Percentiles rank a stretch among this genome's conserved stretches.
Evolutionary conservation across 2,888 invertebrate genomes (phyloP).

Genomic region (Lithophane semibrunnea): DNA sequence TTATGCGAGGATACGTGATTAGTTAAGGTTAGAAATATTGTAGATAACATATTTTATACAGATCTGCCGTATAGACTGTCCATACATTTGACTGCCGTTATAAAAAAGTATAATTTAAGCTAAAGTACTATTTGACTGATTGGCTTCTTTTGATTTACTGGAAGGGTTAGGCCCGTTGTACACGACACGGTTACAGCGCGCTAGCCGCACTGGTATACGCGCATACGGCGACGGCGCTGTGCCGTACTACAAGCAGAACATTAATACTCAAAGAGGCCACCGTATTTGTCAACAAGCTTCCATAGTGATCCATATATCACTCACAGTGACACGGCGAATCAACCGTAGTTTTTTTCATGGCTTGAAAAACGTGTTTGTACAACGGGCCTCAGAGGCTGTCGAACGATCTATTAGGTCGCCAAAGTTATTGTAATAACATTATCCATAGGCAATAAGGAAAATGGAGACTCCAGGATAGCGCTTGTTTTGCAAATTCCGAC

Average conservation of each 20-base stretch:
- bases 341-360: not conserved
- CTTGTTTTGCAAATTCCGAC: not conserved
- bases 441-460: not conserved
- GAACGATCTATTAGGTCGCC: not conserved
- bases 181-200: not conserved
- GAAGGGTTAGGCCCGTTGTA: not conserved
- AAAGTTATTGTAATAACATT: not conserved
- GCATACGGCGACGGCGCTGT: no score
- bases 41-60: conserved; percentile 28
- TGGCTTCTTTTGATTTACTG: not conserved
- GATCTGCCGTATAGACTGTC: conserved; percentile 25
- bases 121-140: not conserved
- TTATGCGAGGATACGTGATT: not conserved
- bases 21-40: conserved; percentile 17
- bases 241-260: no score
- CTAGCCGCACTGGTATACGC: no score
- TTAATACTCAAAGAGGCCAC: no score
- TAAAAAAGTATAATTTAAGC: conserved; percentile 2
- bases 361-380: not conserved
- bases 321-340: no score
- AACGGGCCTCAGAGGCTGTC: not conserved
- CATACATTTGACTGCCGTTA: not conserved
- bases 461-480: not conserved
- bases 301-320: no score
- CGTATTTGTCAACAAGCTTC: no score